Evolutionary conservation across 2,113 vertebrate species (phyloP), one percentile per base, ranked within the genome.

Genomic region (Actinemys pallida): DNA sequence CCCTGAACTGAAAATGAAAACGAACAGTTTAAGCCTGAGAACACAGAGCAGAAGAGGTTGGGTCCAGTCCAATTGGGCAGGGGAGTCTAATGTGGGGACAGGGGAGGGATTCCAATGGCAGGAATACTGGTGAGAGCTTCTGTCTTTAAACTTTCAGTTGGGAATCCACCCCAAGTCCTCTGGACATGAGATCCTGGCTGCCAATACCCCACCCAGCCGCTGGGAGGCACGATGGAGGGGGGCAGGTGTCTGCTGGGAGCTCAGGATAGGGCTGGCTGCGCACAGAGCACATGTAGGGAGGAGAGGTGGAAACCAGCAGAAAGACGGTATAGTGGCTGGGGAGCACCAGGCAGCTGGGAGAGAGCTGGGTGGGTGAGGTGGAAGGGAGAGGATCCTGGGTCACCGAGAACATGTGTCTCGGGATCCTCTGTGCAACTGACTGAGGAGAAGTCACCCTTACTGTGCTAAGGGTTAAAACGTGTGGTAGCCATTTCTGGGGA

Each of bases 361-460:
- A 24, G 11, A 20, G 78, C 16, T 49, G 24, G 39, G 39, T 42
- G 75, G 39, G 45, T 47, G 75, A 62, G 75, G 17, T 22, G 20
- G 75, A 45, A 27, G 75, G 39, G 75, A 35, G 72, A 45, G 75
- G 39, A 45, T 25, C 42, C 10, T 78, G 75, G 8, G 22, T 45
- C 39, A 42, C 2, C 3, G 50, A 87, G 83, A 29, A 39, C 19
- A 3, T 22, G 19, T 59, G 22, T 49, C 76, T 47, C 12, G 39
- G 24, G 45, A 22, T 65, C 17, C 17, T 1, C 3, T 47, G n/a
- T 10, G 22, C 22, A 54, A 47, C 75, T 3, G 1, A 3, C 27
- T 80, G 56, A 81, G 54, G 31, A 3, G 1, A 47, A 75, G 10
- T 75, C 39, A 8, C n/a, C 20, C 20, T 39, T 75, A 24, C 39